A percentile compares a stretch with the other conserved stretches of the same genome.
phyloP scores from a whole-genome alignment of 1,140 invertebrate genomes.

The Eciton burchellii region DNA sequence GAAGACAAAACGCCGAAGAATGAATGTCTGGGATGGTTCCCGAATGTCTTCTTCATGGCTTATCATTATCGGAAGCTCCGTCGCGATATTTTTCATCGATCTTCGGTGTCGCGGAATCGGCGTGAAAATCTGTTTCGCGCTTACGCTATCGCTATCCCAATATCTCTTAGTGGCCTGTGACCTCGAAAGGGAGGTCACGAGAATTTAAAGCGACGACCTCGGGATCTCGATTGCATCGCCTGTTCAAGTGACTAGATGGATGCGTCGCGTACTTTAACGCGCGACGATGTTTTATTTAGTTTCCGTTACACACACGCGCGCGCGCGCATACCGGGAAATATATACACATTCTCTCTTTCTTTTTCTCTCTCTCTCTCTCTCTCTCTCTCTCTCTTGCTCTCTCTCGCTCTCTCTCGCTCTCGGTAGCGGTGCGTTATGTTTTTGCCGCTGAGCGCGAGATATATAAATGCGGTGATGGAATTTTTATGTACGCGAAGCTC shows the following conservation, averaged over 20 bases:
- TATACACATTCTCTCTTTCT: no score
- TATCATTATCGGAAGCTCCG: constrained; percentile 68
- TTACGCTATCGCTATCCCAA: constrained; percentile 69
- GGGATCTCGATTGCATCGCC: constrained; percentile 26
- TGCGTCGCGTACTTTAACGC: constrained; percentile 7
- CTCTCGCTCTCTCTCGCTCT: not conserved
- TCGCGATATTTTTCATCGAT: constrained; percentile 72
- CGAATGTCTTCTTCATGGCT: constrained; percentile 13
- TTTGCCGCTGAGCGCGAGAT: not conserved
- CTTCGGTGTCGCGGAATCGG: constrained; percentile 67
- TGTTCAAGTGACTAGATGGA: not conserved
- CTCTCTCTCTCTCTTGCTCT: no score
- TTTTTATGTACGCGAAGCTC: not conserved
- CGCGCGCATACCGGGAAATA: not conserved
- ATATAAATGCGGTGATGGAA: not conserved
- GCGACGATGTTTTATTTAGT: not conserved
- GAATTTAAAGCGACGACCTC: constrained; percentile 68
- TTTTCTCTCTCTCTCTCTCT: no score
- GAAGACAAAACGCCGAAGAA: constrained; percentile 6
- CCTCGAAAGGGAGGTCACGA: constrained; percentile 68
- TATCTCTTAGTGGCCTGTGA: constrained; percentile 58
- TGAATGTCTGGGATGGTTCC: not conserved
- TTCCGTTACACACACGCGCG: no score
- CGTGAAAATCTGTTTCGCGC: constrained; percentile 65
- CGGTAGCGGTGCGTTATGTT: not conserved